Evolutionary conservation across 2,113 vertebrate genomes (phyloP), one percentile per base, ranked within the genome.

Genomic region (Callaeas wilsoni): DNA sequence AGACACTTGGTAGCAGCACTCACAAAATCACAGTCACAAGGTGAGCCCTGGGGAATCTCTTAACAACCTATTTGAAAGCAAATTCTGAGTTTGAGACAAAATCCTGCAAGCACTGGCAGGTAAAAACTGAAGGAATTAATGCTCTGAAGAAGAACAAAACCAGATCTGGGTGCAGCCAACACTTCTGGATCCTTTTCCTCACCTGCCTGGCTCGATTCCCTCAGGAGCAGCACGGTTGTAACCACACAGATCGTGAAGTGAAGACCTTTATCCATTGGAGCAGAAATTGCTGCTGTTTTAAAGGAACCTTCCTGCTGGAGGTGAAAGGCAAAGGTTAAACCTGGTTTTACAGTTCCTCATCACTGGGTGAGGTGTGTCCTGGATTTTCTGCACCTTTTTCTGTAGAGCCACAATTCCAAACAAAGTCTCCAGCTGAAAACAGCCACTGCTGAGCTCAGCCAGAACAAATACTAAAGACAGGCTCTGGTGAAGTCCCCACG

Each of bases 181-280:
- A 4, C 8, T 59, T 56, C 10, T 27, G 80, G 56, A 23, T 56
- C 12, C 5, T 81, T 69, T 70, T 90, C 84, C 97, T 97, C 87
- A 97, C 97, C 97, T 97, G 95, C 56, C 47, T 94, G 95, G 65
- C 85, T 95, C 0, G 86, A 90, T 70, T 75, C 81, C 60, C 86
- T 84, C 44, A 97, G 90, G 78, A 97, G 89, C 86, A 97, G 83
- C 87, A 76, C 1, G 3, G 80, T 0, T 53, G 77, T 22, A 6
- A 59, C 13, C 77, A 87, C 60, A 12, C 37, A 67, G 67, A 94
- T 13, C 1, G 27, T 7, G 37, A 92, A 41, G 70, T 9, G 59
- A 32, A 94, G 79, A n/a, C 60, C 55, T 71, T 46, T 93, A 17
- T 91, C 94, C 97, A 97, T 97, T 4, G 73, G 73, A 46, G 71